Conservation (phyloP, 2,888 invertebrate species). For the Microctonus aethiopoides region DNA sequence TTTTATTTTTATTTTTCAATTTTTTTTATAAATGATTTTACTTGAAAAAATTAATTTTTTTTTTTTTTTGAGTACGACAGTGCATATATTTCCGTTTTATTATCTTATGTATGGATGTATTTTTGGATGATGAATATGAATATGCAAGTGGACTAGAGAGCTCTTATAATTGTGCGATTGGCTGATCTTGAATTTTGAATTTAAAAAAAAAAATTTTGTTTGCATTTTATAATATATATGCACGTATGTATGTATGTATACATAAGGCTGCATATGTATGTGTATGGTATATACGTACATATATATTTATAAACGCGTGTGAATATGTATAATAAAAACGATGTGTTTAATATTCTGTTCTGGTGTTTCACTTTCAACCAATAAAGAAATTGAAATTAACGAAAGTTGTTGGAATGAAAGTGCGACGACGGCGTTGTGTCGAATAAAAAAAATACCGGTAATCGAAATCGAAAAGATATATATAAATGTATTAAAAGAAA, state of each 20-base stretch:
- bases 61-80: neutral
- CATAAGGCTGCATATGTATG: too few species aligned
- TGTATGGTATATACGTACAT: too few species aligned
- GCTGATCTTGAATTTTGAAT: conserved; percentile 16
- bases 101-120: neutral
- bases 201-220: neutral
- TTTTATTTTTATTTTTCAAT: conserved; percentile 25
- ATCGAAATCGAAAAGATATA: neutral
- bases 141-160: neutral
- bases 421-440: neutral
- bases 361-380: conserved; percentile 56
- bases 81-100: neutral
- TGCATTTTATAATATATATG: too few species aligned
- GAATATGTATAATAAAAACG: neutral
- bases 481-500: too few species aligned
- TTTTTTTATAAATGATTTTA: neutral
- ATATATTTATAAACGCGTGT: neutral
- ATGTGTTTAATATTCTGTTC: conserved; percentile 35
- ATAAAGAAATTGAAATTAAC: conserved; percentile 52
- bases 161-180: neutral
- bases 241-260: too few species aligned
- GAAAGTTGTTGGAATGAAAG: conserved; percentile 50
- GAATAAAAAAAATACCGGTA: neutral
- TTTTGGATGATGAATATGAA: too few species aligned
- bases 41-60: conserved; percentile 17